These are phyloP conservation scores for Drosophila nannoptera DNA, from an alignment of 1,140 invertebrate species.

Conservation along the genomic window DNA sequence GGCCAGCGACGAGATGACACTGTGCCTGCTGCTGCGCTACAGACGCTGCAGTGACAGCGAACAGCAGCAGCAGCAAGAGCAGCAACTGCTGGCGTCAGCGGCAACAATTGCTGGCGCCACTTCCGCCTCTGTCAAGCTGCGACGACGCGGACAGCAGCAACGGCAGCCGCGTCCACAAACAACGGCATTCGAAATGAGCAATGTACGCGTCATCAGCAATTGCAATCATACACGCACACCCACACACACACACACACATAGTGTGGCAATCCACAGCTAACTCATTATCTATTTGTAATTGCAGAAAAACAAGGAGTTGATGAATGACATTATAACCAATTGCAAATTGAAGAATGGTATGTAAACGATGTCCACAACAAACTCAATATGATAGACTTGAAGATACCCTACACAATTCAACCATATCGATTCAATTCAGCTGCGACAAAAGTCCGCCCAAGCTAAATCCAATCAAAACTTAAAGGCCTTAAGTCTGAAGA, in stretches of 20 bases:
- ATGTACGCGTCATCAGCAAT: constrained; percentile 46
- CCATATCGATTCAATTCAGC: too few relatives aligned
- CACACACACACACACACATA: constrained; percentile 1
- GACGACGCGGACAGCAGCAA: constrained; percentile 42
- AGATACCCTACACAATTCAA: background rate
- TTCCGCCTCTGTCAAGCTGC: constrained; percentile 60
- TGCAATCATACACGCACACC: constrained; percentile 37
- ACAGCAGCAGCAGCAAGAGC: constrained; percentile 9
- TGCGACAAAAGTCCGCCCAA: too few relatives aligned
- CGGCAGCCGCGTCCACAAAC: constrained; percentile 61
- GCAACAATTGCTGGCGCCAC: constrained; percentile 42
- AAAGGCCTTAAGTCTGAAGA: too few relatives aligned
- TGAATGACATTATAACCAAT: constrained; percentile 83
- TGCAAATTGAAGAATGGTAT: constrained; percentile 85
- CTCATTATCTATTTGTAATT: constrained; percentile 78
- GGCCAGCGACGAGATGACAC: constrained; percentile 44
- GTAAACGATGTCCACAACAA: constrained; percentile 11
- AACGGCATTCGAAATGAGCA: constrained; percentile 65
- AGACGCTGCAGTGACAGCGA: constrained; percentile 48
- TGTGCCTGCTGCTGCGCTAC: constrained; percentile 53
- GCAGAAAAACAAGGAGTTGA: constrained; percentile 85
- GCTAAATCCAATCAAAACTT: too few relatives aligned
- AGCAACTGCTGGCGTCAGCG: background rate
- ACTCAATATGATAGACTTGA: background rate
- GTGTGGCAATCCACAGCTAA: constrained; percentile 5